phyloP scores from a whole-genome alignment of 1,140 invertebrate genomes.

The Leptinotarsa lineolata region DNA sequence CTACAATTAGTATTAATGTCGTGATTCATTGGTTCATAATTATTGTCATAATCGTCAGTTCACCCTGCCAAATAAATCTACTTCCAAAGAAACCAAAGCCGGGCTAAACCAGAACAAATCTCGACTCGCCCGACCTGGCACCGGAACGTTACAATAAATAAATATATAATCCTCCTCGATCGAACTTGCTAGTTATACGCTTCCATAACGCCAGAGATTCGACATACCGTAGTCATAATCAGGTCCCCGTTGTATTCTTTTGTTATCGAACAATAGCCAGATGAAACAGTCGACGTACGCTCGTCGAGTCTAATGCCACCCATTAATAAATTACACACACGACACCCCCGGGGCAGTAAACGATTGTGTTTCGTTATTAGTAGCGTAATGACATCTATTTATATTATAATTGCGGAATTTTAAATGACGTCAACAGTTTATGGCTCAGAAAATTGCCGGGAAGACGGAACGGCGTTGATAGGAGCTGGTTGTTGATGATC shows the following conservation, averaged over 20 bases:
- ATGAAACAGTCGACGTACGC: slow-evolving; percentile 29
- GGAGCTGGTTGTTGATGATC: too few relatives aligned
- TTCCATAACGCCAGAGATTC: slow-evolving; percentile 27
- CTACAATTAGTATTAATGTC: too few relatives aligned
- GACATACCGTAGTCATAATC: slow-evolving; percentile 30
- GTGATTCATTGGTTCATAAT: too few relatives aligned
- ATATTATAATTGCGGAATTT: slow-evolving; percentile 57
- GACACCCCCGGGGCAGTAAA: slow-evolving; percentile 53
- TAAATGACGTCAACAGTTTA: slow-evolving; percentile 49
- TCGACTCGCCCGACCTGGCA: neutral
- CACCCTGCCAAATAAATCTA: too few relatives aligned
- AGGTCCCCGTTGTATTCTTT: slow-evolving; percentile 46
- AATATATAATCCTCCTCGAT: slow-evolving; percentile 19
- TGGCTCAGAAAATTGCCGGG: slow-evolving; percentile 41
- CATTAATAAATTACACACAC: slow-evolving; percentile 57
- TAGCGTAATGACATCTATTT: slow-evolving; percentile 55
- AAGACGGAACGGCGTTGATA: slow-evolving; percentile 3
- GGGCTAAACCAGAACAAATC: slow-evolving; percentile 2
- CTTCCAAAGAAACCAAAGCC: neutral
- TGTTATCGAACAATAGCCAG: slow-evolving; percentile 45
- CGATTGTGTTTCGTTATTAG: slow-evolving; percentile 55
- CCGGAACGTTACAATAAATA: neutral
- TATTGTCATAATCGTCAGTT: too few relatives aligned
- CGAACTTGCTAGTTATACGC: slow-evolving; percentile 8
- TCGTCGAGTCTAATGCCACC: slow-evolving; percentile 51